Conservation (phyloP, 2,888 invertebrate species). For the Melanargia galathea region DNA sequence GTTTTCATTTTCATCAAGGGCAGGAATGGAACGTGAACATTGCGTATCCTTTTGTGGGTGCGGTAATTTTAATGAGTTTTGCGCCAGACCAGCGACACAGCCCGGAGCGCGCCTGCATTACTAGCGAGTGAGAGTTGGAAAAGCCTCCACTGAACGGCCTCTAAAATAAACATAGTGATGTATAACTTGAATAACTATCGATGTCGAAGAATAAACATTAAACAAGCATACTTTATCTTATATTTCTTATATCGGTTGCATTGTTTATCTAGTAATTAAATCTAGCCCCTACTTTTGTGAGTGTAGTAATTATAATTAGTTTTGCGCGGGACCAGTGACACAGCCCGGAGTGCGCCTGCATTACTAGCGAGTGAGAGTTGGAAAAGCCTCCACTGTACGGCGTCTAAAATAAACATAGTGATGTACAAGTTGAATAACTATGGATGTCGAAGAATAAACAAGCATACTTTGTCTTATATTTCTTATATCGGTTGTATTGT, state of each 20-base stretch:
- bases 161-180: slow-evolving; percentile 49
- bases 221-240: too few species aligned
- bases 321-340: neutral
- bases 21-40: slow-evolving; percentile 36
- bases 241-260: too few species aligned
- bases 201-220: slow-evolving; percentile 20
- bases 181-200: neutral
- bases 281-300: neutral
- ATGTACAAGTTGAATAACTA: slow-evolving; percentile 32
- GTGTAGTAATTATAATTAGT: neutral
- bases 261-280: too few species aligned
- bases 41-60: slow-evolving; percentile 47
- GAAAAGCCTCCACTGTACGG: slow-evolving; percentile 51
- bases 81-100: slow-evolving; percentile 64
- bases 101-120: slow-evolving; percentile 65
- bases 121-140: slow-evolving; percentile 62
- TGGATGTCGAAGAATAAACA: too few species aligned
- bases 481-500: too few species aligned
- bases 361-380: slow-evolving; percentile 64
- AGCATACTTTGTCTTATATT: too few species aligned
- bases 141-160: slow-evolving; percentile 48
- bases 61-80: slow-evolving; percentile 80
- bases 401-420: slow-evolving; percentile 48
- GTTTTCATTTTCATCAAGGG: slow-evolving; percentile 43
- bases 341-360: slow-evolving; percentile 53